Evolutionary conservation across 2,113 vertebrate species (phyloP).

Genomic region (Brachirus orientalis): DNA sequence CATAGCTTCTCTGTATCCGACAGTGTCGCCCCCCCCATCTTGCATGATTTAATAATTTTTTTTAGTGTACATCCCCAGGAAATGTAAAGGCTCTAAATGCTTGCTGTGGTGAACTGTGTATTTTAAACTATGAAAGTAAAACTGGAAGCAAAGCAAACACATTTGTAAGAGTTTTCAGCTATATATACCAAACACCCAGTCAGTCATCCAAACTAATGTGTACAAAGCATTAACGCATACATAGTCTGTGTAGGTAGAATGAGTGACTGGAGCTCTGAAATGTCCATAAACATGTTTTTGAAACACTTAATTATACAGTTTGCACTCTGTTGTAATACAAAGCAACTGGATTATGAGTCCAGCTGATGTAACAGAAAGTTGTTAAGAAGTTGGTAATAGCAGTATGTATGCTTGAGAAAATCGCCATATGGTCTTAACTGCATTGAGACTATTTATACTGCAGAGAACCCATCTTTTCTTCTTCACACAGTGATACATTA

Average conservation of each 20-base stretch:
- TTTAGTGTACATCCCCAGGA: too few relatives aligned
- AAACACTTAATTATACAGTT: constrained; percentile 10
- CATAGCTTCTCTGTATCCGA: too few relatives aligned
- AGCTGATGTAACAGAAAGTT: not conserved
- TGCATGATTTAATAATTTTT: too few relatives aligned
- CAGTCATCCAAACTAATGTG: not conserved
- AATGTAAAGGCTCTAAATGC: not conserved
- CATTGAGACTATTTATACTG: constrained; percentile 34
- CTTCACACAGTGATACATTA: too few relatives aligned
- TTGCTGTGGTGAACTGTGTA: not conserved
- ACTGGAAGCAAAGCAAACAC: too few relatives aligned
- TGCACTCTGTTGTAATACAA: too few relatives aligned
- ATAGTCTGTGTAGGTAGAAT: constrained; percentile 4
- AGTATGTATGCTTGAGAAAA: constrained; percentile 2
- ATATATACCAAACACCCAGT: not conserved
- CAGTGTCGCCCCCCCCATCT: too few relatives aligned
- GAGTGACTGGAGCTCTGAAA: constrained; percentile 14
- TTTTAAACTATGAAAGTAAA: too few relatives aligned
- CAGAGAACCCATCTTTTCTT: too few relatives aligned
- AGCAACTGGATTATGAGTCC: constrained; percentile 4
- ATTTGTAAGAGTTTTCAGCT: too few relatives aligned
- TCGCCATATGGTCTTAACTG: constrained; percentile 25
- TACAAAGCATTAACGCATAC: not conserved
- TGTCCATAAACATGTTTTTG: constrained; percentile 7
- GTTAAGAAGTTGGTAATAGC: not conserved